Conservation (phyloP, 2,113 vertebrate species). For the Nyctibius bracteatus region DNA sequence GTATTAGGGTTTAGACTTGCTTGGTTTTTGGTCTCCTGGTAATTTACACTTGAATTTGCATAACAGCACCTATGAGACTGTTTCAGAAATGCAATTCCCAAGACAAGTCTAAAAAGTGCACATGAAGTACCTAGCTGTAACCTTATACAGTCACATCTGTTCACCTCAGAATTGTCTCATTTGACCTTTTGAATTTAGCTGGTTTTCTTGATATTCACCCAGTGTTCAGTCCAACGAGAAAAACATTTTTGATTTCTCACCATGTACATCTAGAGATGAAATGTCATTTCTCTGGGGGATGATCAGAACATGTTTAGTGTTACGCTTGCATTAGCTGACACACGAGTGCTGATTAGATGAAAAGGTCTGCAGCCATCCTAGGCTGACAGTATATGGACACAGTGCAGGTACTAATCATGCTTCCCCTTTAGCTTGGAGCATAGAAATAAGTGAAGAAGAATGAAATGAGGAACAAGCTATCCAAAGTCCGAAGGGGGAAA, state of each 20-base stretch:
- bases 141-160: conserved; percentile 48
- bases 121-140: conserved; percentile 3
- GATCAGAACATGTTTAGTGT: conserved; percentile 31
- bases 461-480: background rate
- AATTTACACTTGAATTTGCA: conserved; percentile 51
- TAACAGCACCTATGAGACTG: conserved; percentile 27
- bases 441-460: background rate
- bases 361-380: conserved; percentile 41
- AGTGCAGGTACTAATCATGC: background rate
- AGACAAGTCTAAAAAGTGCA: background rate
- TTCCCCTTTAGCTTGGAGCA: background rate
- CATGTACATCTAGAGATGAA: conserved; percentile 1
- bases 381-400: background rate
- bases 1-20: background rate
- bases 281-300: conserved; percentile 50
- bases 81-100: conserved; percentile 33
- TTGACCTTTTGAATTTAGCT: conserved; percentile 48
- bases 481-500: background rate
- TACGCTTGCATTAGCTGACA: conserved; percentile 28
- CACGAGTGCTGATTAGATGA: conserved; percentile 28
- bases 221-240: conserved; percentile 19
- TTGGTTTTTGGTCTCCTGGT: background rate
- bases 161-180: conserved; percentile 48
- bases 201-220: conserved; percentile 9
- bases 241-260: conserved; percentile 29